Evolutionary conservation across 2,797 vertebrate species (phyloP), one percentile per base, ranked within the genome.

Genomic region (Sciurus carolinensis): DNA sequence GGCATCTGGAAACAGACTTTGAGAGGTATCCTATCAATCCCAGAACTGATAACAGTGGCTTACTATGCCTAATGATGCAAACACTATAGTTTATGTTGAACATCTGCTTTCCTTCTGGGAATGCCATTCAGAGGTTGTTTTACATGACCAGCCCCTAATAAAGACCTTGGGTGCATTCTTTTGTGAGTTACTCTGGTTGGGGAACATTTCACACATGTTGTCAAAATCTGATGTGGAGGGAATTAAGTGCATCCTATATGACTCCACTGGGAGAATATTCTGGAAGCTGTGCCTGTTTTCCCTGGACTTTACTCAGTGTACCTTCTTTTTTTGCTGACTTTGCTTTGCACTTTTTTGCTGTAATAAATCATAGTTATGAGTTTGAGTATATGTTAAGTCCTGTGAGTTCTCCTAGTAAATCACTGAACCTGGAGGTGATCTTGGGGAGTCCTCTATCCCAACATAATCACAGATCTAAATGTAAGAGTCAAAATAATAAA

Each of bases 401-500:
- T 83, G 20, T 83, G 20, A 57, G 54, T 57, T 57, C 17, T 88
- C 47, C 36, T 62, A 90, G 64, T 93, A 67, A 95, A 87, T 84
- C 42, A 69, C 28, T 57, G 47, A 91, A 62, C 20, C 24, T 39
- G 36, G 26, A 3, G 5, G 4, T 95, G 57, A 33, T 59, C 20
- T 89, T 81, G 42, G 72, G 71, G 20, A 18, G 14, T 66, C n/a
- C 22, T 3, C 15, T 15, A 14, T 57, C 71, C n/a, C n/a, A 18
- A 92, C 18, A 85, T 67, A 81, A 91, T 62, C 59, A 92, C 14
- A 90, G 47, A 36, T n/a, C 11, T 66, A 90, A 73, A 28, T 90
- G 15, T 84, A 91, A 80, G 33, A 72, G 77, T 33, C 86, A 91
- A 94, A 93, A 39, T 17, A 47, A 94, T 62, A 93, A 77, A 67